Base-by-base conservation (phyloP, 2,113 vertebrate species). In the Myotis yumanensis region DNA sequence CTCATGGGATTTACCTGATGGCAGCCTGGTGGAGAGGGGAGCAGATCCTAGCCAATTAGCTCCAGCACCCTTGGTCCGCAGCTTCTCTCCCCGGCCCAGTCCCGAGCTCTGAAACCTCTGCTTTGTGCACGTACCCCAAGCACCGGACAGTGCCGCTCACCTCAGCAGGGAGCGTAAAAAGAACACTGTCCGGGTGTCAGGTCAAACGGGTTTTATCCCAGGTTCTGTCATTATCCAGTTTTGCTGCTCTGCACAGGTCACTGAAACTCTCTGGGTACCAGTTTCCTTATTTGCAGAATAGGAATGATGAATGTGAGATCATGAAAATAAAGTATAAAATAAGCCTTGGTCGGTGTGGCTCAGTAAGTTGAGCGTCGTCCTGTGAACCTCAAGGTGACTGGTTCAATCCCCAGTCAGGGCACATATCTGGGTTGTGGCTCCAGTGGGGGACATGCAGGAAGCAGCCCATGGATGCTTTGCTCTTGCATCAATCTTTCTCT, bases 211-310 rank as follows among this genome's bases (percentile, higher is more conserved):
- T 64, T 94, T 93, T 83, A 48, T 72, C 28, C 28, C 40, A 75
- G 46, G 11, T 75, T 57, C 79, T 69, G 12, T 35, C 11, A 40
- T 57, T 48, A 64, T 9, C 64, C 52, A 37, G 46, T 85, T 40
- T 35, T 89, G 72, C 35, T 40, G 37, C 35, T 54, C 73, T 93
- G 20, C 52, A 35, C 48, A 90, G 62, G 62, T 87, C 66, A 87
- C 30, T 76, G 22, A 52, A 18, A 77, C 18, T 91, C 57, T 66
- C 20, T 62, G 48, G 85, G 32, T 6, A 32, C 6, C 35, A 52
- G 48, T 82, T 92, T 86, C n/a, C 30, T 95, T 59, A 54, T 80
- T 68, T 90, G 17, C 83, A 86, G 93, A 90, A 28, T 30, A 72
- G 37, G 43, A 76, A 81, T 85, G 72, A 59, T n/a, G 40, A 52